Conservation (phyloP, 2,113 vertebrate species). For the Hippoglossus stenolepis region DNA sequence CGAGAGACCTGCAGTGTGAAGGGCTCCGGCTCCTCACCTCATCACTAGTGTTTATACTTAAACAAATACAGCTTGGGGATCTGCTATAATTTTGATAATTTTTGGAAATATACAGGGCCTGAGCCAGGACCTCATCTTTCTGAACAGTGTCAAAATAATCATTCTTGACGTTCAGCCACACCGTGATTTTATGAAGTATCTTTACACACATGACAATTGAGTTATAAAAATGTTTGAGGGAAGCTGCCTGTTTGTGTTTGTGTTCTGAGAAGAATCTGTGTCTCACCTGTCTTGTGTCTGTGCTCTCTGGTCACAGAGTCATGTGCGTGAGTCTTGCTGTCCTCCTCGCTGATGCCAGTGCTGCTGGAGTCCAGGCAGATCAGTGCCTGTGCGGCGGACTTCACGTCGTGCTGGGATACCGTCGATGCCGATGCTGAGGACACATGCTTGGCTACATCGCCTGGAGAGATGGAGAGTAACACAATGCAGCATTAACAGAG, state of each 20-base stretch:
- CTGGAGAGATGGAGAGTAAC: conserved; percentile 49
- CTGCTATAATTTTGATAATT: no score
- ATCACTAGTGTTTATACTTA: no score
- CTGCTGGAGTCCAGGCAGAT: conserved; percentile 88
- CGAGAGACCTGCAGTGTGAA: not conserved
- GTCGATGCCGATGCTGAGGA: conserved; percentile 56
- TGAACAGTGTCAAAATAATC: no score
- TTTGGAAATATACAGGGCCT: no score
- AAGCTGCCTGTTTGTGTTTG: no score
- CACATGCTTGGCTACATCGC: conserved; percentile 83
- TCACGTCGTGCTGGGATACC: conserved; percentile 47
- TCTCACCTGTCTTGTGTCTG: conserved; percentile 87
- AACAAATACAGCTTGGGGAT: no score
- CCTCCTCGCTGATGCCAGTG: conserved; percentile 75
- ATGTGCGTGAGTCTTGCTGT: conserved; percentile 74
- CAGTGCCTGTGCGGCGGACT: conserved; percentile 80
- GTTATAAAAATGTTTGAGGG: no score
- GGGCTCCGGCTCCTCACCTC: not conserved
- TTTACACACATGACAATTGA: no score
- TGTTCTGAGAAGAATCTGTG: no score
- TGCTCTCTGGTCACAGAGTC: conserved; percentile 7
- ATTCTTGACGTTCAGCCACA: no score
- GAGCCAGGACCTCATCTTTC: no score
- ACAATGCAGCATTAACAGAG: not conserved
- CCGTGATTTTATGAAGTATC: no score